phyloP scores from a whole-genome alignment of 2,888 invertebrate species.

The Cephonodes hylas region DNA sequence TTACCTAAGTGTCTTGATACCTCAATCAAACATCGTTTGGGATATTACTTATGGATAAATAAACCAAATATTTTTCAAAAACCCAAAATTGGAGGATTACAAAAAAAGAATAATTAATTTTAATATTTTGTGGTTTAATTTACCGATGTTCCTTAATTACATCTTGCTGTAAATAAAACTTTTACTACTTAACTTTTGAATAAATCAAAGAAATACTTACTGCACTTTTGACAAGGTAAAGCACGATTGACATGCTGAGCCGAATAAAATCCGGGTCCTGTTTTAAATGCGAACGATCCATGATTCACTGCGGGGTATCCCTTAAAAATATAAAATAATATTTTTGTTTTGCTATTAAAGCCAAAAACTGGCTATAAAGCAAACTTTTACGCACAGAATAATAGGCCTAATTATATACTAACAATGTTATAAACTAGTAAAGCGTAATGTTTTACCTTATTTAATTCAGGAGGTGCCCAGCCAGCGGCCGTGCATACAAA shows the following conservation, averaged over 20 bases:
- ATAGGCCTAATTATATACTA: too few species aligned
- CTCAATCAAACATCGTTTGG: background rate
- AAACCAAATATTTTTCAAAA: too few species aligned
- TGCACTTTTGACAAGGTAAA: conserved; percentile 57
- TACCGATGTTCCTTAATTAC: too few species aligned
- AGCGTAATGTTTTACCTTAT: conserved; percentile 43
- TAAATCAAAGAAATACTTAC: conserved; percentile 52
- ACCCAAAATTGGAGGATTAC: too few species aligned
- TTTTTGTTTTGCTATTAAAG: too few species aligned
- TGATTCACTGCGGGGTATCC: background rate
- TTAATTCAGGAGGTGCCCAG: conserved; percentile 37
- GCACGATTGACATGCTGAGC: conserved; percentile 26
- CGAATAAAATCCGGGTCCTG: background rate
- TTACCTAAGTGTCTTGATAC: background rate
- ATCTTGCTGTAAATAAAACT: too few species aligned
- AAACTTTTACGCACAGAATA: too few species aligned
- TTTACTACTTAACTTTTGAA: too few species aligned
- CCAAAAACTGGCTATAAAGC: too few species aligned
- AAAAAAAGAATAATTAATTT: too few species aligned
- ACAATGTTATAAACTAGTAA: background rate
- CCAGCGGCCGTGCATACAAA: conserved; percentile 44
- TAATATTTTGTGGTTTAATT: too few species aligned
- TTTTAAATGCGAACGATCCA: background rate
- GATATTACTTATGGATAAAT: background rate
- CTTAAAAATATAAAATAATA: background rate